Percentiles rank a stretch among this genome's conserved stretches.
phyloP scores from a whole-genome alignment of 2,113 vertebrate genomes.

The Aviceda subcristata region DNA sequence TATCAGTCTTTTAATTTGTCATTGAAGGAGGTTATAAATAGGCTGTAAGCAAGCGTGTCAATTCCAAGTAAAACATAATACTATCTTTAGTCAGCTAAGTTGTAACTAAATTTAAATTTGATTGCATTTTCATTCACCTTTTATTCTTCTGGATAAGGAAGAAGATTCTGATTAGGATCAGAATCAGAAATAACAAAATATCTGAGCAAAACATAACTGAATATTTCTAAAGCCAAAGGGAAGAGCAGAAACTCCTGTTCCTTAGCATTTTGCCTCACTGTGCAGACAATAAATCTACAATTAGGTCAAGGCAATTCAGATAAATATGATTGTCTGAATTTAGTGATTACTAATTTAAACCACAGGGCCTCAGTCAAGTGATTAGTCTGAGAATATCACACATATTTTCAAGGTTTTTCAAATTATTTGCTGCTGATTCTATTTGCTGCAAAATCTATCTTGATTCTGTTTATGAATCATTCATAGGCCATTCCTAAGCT shows the following conservation, averaged over 20 bases:
- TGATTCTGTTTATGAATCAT: neutral
- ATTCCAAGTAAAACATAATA: neutral
- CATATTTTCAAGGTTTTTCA: neutral
- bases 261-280: neutral
- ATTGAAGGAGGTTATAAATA: neutral
- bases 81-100: neutral
- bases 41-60: neutral
- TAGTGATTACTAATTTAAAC: neutral
- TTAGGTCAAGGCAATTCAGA: neutral
- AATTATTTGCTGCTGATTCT: neutral
- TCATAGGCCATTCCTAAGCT: neutral
- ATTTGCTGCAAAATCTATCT: neutral
- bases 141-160: neutral
- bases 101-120: neutral
- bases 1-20: neutral
- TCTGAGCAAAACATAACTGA: neutral
- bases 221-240: neutral
- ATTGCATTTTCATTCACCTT: neutral
- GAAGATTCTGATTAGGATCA: neutral
- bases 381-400: neutral
- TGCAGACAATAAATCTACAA: neutral
- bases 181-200: neutral
- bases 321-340: neutral
- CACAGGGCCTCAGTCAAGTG: neutral
- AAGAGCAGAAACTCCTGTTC: neutral